Evolutionary conservation across 2,888 invertebrate genomes (phyloP).

Genomic region (Diarsia brunnea): DNA sequence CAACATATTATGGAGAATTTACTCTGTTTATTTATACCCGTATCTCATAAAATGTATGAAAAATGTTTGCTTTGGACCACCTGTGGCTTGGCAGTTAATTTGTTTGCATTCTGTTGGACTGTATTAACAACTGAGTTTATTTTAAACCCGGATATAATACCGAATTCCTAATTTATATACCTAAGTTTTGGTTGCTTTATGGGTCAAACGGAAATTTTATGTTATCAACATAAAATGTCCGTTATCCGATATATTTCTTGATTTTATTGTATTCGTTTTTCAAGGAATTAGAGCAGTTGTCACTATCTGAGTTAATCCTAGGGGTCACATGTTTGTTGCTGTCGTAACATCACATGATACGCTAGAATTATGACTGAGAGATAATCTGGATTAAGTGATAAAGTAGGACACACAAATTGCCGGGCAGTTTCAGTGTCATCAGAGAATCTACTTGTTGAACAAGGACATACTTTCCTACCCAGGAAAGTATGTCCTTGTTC

Average conservation of each 20-base stretch:
- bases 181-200: background rate
- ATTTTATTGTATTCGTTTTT: constrained; percentile 2
- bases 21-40: constrained; percentile 36
- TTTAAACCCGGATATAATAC: constrained; percentile 23
- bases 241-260: background rate
- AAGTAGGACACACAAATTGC: constrained; percentile 22
- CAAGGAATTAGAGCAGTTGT: constrained; percentile 32
- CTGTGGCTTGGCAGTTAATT: constrained; percentile 33
- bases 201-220: background rate
- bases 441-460: background rate
- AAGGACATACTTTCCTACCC: background rate
- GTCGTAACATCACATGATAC: constrained; percentile 53
- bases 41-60: constrained; percentile 48
- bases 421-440: constrained; percentile 2
- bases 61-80: constrained; percentile 46
- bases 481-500: too few relatives aligned
- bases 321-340: constrained; percentile 18
- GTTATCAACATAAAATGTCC: background rate
- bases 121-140: constrained; percentile 29
- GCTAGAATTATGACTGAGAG: constrained; percentile 20
- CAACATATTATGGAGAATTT: constrained; percentile 4
- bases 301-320: constrained; percentile 39
- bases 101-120: constrained; percentile 38
- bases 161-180: constrained; percentile 4
- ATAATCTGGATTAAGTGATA: constrained; percentile 37